Evolutionary conservation across 2,888 invertebrate species (phyloP).

Genomic region (Synanthedon formicaeformis): DNA sequence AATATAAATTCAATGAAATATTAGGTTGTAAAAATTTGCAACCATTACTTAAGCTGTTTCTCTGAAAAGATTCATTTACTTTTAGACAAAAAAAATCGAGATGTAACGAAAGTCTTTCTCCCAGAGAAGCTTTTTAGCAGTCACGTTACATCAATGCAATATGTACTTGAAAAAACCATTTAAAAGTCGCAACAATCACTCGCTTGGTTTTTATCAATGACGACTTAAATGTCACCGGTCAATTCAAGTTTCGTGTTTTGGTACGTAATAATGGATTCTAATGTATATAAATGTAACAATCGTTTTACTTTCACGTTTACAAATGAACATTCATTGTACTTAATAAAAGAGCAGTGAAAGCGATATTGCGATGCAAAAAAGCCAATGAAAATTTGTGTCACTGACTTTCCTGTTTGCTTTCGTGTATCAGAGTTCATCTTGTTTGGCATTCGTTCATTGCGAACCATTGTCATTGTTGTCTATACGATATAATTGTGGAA

Average conservation of each 20-base stretch:
- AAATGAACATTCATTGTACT: conserved; percentile 50
- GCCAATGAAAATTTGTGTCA: conserved; percentile 65
- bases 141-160: too few species aligned
- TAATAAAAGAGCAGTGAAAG: conserved; percentile 63
- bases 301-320: conserved; percentile 61
- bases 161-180: too few species aligned
- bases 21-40: too few species aligned
- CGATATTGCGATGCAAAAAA: conserved; percentile 60
- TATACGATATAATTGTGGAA: too few species aligned
- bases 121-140: too few species aligned
- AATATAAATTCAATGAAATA: too few species aligned
- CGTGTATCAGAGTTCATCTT: conserved; percentile 34
- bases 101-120: too few species aligned
- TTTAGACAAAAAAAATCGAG: too few species aligned
- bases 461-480: conserved; percentile 10
- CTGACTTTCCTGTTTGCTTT: conserved; percentile 55
- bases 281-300: conserved; percentile 12
- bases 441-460: conserved; percentile 31
- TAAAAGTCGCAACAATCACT: not conserved
- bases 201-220: conserved; percentile 8
- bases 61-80: too few species aligned
- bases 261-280: not conserved
- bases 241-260: conserved; percentile 4
- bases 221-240: conserved; percentile 37
- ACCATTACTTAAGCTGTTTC: too few species aligned